phyloP scores from a whole-genome alignment of 30 jellyfish, hydroid and myxozoan species.

The Chironex yamaguchii region DNA sequence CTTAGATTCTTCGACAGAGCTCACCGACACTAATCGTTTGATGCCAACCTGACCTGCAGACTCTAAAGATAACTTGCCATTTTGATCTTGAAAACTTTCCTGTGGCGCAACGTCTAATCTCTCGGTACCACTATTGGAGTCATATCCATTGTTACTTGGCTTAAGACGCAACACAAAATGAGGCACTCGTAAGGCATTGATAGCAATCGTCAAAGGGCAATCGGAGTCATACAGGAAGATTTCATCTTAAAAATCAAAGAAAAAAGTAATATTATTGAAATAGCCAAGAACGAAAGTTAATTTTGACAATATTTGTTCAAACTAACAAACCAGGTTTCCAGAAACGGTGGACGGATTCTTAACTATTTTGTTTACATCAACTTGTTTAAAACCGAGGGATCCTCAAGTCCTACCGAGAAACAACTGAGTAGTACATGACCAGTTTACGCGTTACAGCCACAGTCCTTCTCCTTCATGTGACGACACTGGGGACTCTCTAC shows the following conservation, averaged over 20 bases:
- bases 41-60: not conserved
- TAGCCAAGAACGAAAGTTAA: no score
- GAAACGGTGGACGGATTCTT: no score
- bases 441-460: no score
- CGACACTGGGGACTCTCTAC: no score
- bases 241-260: conserved; percentile 66
- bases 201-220: conserved; percentile 94
- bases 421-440: no score
- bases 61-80: not conserved
- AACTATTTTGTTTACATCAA: no score
- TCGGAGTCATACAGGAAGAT: conserved; percentile 68
- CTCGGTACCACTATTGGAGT: not conserved
- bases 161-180: conserved; percentile 78
- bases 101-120: not conserved
- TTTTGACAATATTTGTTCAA: no score
- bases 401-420: no score
- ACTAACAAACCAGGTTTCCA: no score
- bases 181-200: conserved; percentile 84
- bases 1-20: not conserved
- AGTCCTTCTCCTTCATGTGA: no score
- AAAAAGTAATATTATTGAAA: no score
- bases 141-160: not conserved
- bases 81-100: not conserved
- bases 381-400: no score
- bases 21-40: not conserved